Evolutionary conservation across 2,113 vertebrate genomes (phyloP), one percentile per base, ranked within the genome.

Genomic region (Cepphus grylle): DNA sequence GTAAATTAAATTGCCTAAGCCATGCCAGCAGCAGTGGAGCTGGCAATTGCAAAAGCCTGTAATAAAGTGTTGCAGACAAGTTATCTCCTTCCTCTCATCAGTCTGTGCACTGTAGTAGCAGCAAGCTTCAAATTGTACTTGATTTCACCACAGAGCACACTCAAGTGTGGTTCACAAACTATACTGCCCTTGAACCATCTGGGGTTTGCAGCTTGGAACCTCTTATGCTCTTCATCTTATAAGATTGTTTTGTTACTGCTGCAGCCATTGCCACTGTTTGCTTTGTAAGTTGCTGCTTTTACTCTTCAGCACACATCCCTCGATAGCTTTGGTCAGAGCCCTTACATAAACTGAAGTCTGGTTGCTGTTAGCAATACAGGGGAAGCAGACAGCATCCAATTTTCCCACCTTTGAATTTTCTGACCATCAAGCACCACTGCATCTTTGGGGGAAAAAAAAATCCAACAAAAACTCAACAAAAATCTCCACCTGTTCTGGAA

Each of bases 1-100:
- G 66, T 85, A 93, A 95, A 97, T 91, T 95, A 93, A 95, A 96
- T 95, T 96, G 66, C 78, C 65, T 80, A 79, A 87, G 73, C 66
- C 42, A 70, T 85, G 81, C 73, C 78, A 95, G 84, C 22, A 89
- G 73, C 86, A 69, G 22, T 1, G 7, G 86, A 96, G 55, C 86
- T 94, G 81, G 66, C 80, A 87, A 81, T 89, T 95, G 81, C 58
- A 82, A 91, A 94, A 85, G 32, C 62, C 78, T 82, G 66, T 82
- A 95, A 93, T 85, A 86, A 81, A 81, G 45, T 85, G 62, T 61
- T 85, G 53, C 69, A 94, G 62, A 71, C 62, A 77, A 92, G 78
- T 90, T 78, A 82, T 86, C 66, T 92, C 52, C 21, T 73, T 95
- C 23, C 45, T 88, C 82, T 90, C 67, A 81, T 73, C 65, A 38